A percentile compares a stretch with the other conserved stretches of the same genome.
phyloP scores from a whole-genome alignment of 2,797 vertebrate genomes.

The Gymnothorax javanicus region DNA sequence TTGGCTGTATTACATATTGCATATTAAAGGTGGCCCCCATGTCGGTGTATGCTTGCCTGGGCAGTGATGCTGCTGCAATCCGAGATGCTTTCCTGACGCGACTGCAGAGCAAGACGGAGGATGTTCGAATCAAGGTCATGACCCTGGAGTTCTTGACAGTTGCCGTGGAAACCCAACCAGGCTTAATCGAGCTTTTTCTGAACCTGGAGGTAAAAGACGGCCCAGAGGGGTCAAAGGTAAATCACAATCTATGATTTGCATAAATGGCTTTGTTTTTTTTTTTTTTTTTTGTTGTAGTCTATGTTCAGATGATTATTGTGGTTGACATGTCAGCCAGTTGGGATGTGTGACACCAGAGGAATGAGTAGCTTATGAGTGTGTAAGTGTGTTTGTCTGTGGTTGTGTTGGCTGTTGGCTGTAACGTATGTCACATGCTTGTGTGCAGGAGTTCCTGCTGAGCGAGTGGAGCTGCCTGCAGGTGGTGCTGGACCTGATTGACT shows the following conservation, averaged over 20 bases:
- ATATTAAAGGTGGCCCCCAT: constrained; percentile 89
- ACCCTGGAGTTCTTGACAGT: constrained; percentile 97
- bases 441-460: constrained; percentile 89
- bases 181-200: constrained; percentile 96
- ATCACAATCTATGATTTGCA: background rate
- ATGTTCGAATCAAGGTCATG: constrained; percentile 98
- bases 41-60: constrained; percentile 96
- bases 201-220: constrained; percentile 91
- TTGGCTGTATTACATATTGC: background rate
- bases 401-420: too few species aligned
- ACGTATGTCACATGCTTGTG: too few species aligned
- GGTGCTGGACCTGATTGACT: constrained; percentile 90
- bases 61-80: constrained; percentile 90
- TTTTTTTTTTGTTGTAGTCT: background rate
- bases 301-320: background rate
- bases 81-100: constrained; percentile 93
- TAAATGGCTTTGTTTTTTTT: background rate
- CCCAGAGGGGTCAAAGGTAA: constrained; percentile 86
- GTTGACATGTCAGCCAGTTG: background rate
- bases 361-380: background rate
- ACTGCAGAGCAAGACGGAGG: constrained; percentile 90
- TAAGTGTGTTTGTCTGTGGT: constrained; percentile 12
- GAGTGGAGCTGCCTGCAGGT: constrained; percentile 95
- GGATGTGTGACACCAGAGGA: background rate
- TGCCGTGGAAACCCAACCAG: constrained; percentile 94